These are phyloP conservation scores for Dinocampus coccinellae DNA, from an alignment of 2,888 invertebrate species.

Conservation along the genomic window DNA sequence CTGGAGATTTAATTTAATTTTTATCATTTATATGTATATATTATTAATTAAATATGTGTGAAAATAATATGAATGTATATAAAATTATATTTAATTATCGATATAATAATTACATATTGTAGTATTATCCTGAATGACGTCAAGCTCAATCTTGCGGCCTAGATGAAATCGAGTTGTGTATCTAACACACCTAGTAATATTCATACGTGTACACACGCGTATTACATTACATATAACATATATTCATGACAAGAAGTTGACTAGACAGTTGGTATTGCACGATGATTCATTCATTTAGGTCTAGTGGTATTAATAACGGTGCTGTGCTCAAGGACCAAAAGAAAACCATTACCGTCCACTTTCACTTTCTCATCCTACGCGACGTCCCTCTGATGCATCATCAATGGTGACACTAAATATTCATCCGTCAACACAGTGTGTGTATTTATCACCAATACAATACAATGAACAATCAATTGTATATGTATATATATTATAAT, in stretches of 20 bases:
- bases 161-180: slow-evolving; percentile 6
- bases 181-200: neutral
- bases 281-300: slow-evolving; percentile 41
- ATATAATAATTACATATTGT: neutral
- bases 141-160: slow-evolving; percentile 41
- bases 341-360: slow-evolving; percentile 35
- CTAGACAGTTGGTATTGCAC: slow-evolving; percentile 8
- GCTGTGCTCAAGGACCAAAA: slow-evolving; percentile 40
- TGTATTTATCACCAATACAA: neutral
- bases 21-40: neutral
- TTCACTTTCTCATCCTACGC: slow-evolving; percentile 45
- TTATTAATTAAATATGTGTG: neutral
- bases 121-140: slow-evolving; percentile 59
- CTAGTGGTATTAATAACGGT: slow-evolving; percentile 43
- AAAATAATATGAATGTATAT: neutral
- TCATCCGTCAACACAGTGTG: neutral
- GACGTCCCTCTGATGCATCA: slow-evolving; percentile 12
- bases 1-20: slow-evolving; percentile 34
- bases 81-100: too few relatives aligned
- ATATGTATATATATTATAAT: too few relatives aligned
- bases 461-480: too few relatives aligned
- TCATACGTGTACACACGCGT: neutral
- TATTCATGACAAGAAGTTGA: neutral
- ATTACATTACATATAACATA: neutral
- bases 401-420: slow-evolving; percentile 35